Percentiles rank a stretch among this genome's conserved stretches.
phyloP scores from a whole-genome alignment of 2,113 vertebrate genomes.

The Hyperopisus bebe region DNA sequence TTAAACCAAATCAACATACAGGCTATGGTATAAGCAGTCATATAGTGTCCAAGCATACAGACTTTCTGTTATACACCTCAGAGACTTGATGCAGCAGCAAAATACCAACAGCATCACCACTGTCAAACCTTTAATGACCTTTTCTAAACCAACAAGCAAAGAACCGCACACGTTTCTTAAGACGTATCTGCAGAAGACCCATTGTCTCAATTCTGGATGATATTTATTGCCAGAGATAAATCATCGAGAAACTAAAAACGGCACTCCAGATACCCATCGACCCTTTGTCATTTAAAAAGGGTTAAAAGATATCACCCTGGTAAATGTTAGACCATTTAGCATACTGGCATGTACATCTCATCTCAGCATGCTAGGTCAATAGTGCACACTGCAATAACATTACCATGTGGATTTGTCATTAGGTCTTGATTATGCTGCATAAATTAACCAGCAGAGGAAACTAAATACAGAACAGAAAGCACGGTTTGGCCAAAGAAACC shows the following conservation, averaged over 20 bases:
- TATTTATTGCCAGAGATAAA: slow-evolving; percentile 1
- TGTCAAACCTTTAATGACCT: neutral
- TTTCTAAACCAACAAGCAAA: neutral
- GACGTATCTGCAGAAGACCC: neutral
- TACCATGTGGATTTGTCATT: neutral
- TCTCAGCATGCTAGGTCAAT: neutral
- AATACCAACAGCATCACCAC: neutral
- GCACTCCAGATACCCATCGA: neutral
- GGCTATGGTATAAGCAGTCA: neutral
- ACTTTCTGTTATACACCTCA: neutral
- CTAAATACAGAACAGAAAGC: neutral
- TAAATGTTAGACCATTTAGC: neutral
- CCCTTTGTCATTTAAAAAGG: neutral
- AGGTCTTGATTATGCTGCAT: neutral
- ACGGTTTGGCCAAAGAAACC: neutral
- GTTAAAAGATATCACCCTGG: neutral
- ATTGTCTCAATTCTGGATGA: neutral
- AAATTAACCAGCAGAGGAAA: neutral
- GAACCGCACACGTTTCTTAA: neutral
- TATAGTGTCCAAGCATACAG: neutral
- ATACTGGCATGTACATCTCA: neutral
- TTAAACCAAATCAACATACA: neutral
- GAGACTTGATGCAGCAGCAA: neutral
- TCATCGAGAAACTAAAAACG: neutral
- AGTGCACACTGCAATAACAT: neutral